Evolutionary conservation across 2,888 invertebrate species (phyloP).

Genomic region (Augiades crinisus): DNA sequence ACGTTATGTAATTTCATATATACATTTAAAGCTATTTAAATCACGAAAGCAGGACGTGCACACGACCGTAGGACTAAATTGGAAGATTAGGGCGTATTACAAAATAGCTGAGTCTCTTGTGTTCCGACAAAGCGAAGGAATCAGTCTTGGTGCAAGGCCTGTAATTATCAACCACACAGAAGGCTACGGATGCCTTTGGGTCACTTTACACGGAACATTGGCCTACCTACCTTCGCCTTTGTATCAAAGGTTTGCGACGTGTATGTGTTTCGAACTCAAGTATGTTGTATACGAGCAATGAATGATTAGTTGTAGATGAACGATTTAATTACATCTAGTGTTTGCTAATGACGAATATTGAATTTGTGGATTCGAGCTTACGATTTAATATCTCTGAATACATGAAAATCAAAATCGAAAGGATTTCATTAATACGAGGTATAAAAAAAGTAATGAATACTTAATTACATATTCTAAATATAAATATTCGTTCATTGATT

Average conservation of each 20-base stretch:
- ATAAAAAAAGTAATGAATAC: no score
- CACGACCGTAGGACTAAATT: slow-evolving; percentile 16
- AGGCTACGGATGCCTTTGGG: slow-evolving; percentile 26
- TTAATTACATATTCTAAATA: no score
- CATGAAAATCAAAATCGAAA: no score
- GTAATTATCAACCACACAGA: slow-evolving; percentile 24
- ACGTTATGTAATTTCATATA: no score
- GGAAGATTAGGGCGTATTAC: slow-evolving; percentile 26
- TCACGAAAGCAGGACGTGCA: slow-evolving; percentile 14
- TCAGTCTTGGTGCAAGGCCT: slow-evolving; percentile 25
- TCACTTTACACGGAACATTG: slow-evolving; percentile 25
- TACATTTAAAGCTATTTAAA: slow-evolving; percentile 5
- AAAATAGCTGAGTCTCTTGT: slow-evolving; percentile 25
- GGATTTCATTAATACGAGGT: no score
- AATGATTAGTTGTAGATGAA: background rate
- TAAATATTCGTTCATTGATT: no score
- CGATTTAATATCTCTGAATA: no score
- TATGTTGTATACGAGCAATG: background rate
- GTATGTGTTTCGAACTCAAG: slow-evolving; percentile 13
- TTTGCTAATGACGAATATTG: no score
- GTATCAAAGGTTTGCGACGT: slow-evolving; percentile 23
- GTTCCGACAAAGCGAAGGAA: slow-evolving; percentile 25
- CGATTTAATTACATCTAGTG: no score
- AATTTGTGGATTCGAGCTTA: no score
- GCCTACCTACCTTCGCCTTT: slow-evolving; percentile 22